Conservation (phyloP, 2,888 invertebrate genomes). For the Nomada lathburiana region DNA sequence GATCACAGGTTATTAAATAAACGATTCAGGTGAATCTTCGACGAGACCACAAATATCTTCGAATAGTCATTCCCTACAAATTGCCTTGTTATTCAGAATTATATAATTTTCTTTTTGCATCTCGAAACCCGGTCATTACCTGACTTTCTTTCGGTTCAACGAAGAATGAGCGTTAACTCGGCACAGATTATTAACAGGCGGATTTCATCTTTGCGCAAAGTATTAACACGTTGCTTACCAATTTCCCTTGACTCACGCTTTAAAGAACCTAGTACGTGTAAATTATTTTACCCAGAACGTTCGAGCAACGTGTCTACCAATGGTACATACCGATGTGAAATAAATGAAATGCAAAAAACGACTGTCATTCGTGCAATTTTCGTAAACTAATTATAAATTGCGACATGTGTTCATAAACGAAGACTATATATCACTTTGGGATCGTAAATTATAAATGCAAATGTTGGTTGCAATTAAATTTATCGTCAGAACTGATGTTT, state of each 20-base stretch:
- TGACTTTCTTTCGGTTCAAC: background rate
- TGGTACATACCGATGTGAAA: too few relatives aligned
- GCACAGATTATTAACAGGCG: background rate
- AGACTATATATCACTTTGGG: background rate
- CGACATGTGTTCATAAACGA: background rate
- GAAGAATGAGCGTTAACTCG: background rate
- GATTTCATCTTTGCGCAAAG: slow-evolving; percentile 2
- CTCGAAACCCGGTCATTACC: background rate
- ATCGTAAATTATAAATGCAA: background rate
- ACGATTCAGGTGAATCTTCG: background rate
- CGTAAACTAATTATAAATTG: too few relatives aligned
- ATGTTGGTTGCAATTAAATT: slow-evolving; percentile 16
- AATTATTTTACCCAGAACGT: background rate
- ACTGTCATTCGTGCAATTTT: too few relatives aligned
- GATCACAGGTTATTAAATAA: background rate
- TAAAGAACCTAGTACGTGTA: background rate
- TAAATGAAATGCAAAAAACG: too few relatives aligned
- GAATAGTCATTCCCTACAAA: background rate
- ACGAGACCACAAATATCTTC: background rate
- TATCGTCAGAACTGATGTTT: slow-evolving; percentile 6
- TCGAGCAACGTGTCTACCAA: background rate
- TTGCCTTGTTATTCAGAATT: too few relatives aligned
- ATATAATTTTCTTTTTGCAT: background rate
- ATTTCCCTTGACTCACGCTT: background rate
- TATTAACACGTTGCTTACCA: background rate